Percentiles rank a stretch among this genome's conserved stretches.
phyloP scores from a whole-genome alignment of 2,113 vertebrate species.

The Madoqua kirkii region DNA sequence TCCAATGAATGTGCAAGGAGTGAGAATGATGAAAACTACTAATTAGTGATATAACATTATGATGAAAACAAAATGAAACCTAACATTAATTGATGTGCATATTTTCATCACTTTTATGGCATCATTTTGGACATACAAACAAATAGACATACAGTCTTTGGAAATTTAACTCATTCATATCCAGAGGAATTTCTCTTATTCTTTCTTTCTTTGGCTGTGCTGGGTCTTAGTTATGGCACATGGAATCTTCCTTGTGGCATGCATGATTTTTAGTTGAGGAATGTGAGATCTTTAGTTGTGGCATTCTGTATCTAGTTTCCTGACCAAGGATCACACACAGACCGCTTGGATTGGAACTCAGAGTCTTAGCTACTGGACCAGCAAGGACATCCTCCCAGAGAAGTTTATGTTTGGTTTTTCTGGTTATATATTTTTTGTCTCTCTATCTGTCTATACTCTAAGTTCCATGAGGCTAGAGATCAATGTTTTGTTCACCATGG shows the following conservation, averaged over 20 bases:
- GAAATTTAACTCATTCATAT: background rate
- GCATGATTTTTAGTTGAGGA: background rate
- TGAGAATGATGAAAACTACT: background rate
- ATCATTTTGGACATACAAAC: background rate
- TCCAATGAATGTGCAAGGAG: background rate
- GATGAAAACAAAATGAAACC: background rate
- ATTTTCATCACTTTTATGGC: background rate
- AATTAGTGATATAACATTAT: background rate
- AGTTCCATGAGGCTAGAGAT: background rate
- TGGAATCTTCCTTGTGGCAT: background rate
- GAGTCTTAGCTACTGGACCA: background rate
- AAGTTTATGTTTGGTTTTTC: background rate
- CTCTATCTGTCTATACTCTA: background rate
- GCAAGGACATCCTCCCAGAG: background rate
- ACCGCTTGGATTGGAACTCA: background rate
- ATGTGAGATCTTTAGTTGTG: background rate
- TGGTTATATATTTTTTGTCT: background rate
- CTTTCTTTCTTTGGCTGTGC: background rate
- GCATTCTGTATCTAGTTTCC: background rate
- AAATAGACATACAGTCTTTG: background rate
- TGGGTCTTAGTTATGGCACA: background rate
- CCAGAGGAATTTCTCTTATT: background rate
- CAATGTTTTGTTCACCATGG: background rate
- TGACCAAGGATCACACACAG: background rate
- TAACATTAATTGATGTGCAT: background rate